Base-by-base conservation (phyloP, 2,113 vertebrate species). In the Maccullochella peelii region DNA sequence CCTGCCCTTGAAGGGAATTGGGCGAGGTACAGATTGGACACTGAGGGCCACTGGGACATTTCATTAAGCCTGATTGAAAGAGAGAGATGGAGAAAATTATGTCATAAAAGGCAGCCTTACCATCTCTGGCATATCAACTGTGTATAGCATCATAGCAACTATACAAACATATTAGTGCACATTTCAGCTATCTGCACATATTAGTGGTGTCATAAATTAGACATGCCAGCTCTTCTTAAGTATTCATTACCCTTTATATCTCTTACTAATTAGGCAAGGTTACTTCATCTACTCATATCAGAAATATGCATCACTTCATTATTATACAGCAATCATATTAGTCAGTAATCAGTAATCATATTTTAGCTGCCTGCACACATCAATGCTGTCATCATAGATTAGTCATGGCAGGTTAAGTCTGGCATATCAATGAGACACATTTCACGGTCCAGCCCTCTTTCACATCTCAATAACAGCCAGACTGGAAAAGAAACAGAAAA, bases 21-120 rank as follows among this genome's bases (percentile, higher is more conserved):
- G 98, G 98, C 0, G 92, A 95, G 6, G 79, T 80, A 57, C 98
- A 99, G 14, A 84, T 54, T 6, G 98, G 92, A 77, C 98, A 99
- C 21, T 97, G 89, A 88, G 96, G 96, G 20, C 96, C 96, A 0
- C 94, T 89, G 52, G 96, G 94, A 86, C 98, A 99, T 91, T 98
- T 98, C 78, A 98, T 88, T 67, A 98, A 73, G 23, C 96, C 98
- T 99, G 83, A 0, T 70, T 84, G 54, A 73, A 68, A 86, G 40
- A 79, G 42, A 87, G 21, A 89, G 66, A 86, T 33, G 86, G 8
- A 80, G 33, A 77, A 65, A 77, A 63, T 38, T 0, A 58, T 83
- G 20, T 77, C 23, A 81, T 73, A 30, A 84, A 47, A 42, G n/a
- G 5, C 55, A 57, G 33, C n/a, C 18, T n/a, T 9, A 12, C 6